A percentile compares a stretch with the other conserved stretches of the same genome.
Evolutionary conservation across 2,888 invertebrate species (phyloP).

Genomic region (Drosophila quasianomalipes): DNA sequence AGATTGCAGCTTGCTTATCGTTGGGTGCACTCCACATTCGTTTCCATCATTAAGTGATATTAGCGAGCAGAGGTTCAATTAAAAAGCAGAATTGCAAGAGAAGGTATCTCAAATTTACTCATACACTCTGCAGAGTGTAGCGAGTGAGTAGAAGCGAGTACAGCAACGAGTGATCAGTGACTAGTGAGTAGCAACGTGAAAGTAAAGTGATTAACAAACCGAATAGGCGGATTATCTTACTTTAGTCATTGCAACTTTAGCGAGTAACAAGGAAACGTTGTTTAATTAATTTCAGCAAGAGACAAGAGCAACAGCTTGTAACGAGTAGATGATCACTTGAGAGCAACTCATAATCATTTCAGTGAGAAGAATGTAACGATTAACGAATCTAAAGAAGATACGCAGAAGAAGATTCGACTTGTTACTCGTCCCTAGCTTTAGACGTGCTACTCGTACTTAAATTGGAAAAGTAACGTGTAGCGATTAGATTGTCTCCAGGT

Average conservation of each 20-base stretch:
- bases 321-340: background rate
- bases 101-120: background rate
- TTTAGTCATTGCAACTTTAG: background rate
- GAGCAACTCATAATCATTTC: background rate
- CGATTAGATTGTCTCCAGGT: background rate
- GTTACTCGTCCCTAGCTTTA: background rate
- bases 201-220: background rate
- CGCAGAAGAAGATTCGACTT: background rate
- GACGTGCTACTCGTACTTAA: background rate
- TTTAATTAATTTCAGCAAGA: too few species aligned
- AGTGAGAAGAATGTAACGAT: background rate
- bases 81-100: background rate
- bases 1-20: conserved; percentile 45
- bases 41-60: conserved; percentile 11
- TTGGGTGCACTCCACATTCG: conserved; percentile 5
- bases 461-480: background rate
- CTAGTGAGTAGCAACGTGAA: background rate
- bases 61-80: background rate
- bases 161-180: background rate
- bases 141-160: background rate
- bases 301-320: background rate
- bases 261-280: background rate
- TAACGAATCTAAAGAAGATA: background rate
- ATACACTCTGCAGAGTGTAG: background rate
- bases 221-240: background rate